Base-by-base conservation (phyloP, 2,888 invertebrate genomes). In the Erannis defoliaria region DNA sequence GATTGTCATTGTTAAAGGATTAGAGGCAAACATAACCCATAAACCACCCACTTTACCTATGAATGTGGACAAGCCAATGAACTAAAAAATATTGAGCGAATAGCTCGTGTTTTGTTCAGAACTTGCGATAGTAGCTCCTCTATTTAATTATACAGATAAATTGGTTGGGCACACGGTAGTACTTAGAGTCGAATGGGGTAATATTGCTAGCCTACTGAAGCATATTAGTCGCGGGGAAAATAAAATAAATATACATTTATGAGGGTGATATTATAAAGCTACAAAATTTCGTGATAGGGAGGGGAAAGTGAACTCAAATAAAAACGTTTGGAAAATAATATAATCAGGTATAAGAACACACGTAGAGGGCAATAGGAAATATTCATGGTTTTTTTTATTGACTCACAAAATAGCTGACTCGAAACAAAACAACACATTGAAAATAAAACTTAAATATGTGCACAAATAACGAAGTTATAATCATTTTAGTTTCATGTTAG, bases 1-100 rank as follows among this genome's bases (percentile, higher is more conserved):
- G 43, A 56, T 53, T 37, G 23, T 37, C 53, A 48, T 62, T 57
- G 50, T 45, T 55, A 55, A 55, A 45, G 53, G 57, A 35, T 55
- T 64, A 42, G 10, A 58, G 29, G 45, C 14, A 48, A 58, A 56
- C 33, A 23, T 8, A 46, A 51, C 26, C 35, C 49, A 26, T 8
- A 8, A 2, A 14, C 4, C n/a, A n/a, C 1, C 26, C 38, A 18
- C 9, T 2, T 19, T 19, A 18, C 8, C 9, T 12, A 9, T 38
- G 9, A 1, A 38, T 6, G 9, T 19, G 38, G 38, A 0, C 0
- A 38, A 38, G 10, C 18, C 9, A 10, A 18, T 4, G 37, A 18
- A 38, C 38, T 38, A 38, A 38, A 18, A 10, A 18, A 10, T 18
- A 10, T 38, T 9, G 4, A 2, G 3, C 2, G 10, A 4, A 2